A percentile compares a stretch with the other conserved stretches of the same genome.
Evolutionary conservation across 2,797 vertebrate genomes (phyloP).

Genomic region (Lemur catta): DNA sequence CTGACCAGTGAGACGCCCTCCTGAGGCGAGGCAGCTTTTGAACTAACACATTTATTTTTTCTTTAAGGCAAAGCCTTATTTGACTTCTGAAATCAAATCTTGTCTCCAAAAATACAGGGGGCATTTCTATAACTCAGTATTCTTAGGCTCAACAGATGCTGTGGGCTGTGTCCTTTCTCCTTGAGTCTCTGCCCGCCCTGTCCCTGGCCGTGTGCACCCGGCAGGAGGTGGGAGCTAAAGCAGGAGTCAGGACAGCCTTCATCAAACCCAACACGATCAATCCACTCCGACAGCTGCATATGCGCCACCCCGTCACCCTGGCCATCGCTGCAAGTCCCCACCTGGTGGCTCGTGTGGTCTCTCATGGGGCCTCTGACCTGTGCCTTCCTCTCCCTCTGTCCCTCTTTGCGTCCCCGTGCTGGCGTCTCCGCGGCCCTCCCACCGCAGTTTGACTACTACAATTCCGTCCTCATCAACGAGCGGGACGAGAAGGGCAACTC

Average conservation of each 20-base stretch:
- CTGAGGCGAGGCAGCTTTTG: no score
- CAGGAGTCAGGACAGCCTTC: background rate
- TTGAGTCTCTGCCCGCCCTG: background rate
- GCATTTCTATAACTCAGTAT: no score
- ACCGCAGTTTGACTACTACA: conserved; percentile 94
- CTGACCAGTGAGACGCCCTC: no score
- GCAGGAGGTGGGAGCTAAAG: background rate
- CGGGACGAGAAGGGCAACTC: conserved; percentile 89
- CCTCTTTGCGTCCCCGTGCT: background rate
- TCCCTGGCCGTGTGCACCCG: background rate
- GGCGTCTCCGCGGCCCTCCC: background rate
- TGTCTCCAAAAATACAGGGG: no score
- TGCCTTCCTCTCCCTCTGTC: background rate
- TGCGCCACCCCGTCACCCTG: rapidly evolving
- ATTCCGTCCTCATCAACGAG: conserved; percentile 92
- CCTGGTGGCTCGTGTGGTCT: rapidly evolving
- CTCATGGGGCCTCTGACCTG: background rate
- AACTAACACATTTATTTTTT: no score
- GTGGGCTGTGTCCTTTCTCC: background rate
- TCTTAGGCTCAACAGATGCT: no score
- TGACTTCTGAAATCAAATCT: no score
- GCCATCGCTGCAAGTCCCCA: background rate
- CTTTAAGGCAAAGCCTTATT: no score
- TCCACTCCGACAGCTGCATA: background rate
- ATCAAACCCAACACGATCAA: background rate